Evolutionary conservation across 92 coral and sea anemone genomes (phyloP), one percentile per base, ranked within the genome.

Genomic region (Hydrozoanthus gracilis): DNA sequence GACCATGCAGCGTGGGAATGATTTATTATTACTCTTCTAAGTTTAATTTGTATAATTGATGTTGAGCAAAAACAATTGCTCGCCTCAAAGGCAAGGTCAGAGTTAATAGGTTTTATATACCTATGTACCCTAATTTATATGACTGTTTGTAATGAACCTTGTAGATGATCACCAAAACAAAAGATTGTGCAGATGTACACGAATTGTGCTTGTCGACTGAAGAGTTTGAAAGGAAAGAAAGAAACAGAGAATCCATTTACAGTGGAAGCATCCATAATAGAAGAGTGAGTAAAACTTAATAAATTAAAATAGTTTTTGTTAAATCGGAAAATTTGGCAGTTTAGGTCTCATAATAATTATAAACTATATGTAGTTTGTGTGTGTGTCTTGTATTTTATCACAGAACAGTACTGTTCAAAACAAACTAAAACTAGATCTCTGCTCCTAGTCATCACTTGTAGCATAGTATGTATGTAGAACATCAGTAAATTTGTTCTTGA

Each of bases 141-240:
- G 35, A 50, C 10, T 48, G 61, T 69, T n/a, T 76, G 18, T 44
- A 9, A 8, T 84, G 71, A 60, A 44, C 46, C 58, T 50, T 46
- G 7, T 82, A 97, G 99, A 97, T 97, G 99, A 88, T 97, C 54
- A 97, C 99, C 3, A 97, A 95, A 51, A 95, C 99, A 18, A 93
- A 91, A 47, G 94, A 86, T 52, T 97, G 99, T 85, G 91, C 83
- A 69, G 99, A 97, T 83, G 96, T 97, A 3, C 99, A 97, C 71
- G 99, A 97, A 68, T 90, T 97, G 65, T 97, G 98, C 51, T 88
- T 97, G 51, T 97, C 99, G 1, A 94, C 94, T 71, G 99, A 92
- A 17, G 99, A 97, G 76, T 97, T 97, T 93, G 98, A 97, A 88
- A 88, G 99, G 66, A 92, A 94, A 46, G 99, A 97, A 78, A 92